Evolutionary conservation across 2,797 vertebrate species (phyloP), one percentile per base, ranked within the genome.

Genomic region (Onychomys torridus): DNA sequence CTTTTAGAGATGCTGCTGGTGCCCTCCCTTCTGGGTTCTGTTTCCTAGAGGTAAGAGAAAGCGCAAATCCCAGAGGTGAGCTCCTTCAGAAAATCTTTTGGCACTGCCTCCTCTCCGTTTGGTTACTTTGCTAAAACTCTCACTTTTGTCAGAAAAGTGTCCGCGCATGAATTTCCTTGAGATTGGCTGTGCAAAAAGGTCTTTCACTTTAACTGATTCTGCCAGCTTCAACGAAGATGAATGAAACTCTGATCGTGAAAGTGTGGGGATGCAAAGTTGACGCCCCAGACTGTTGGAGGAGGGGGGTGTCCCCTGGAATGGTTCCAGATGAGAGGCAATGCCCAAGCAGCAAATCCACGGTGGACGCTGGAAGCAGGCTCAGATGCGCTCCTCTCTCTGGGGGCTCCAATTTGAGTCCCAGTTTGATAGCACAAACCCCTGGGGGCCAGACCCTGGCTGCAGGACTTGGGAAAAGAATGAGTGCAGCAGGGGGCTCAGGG

Each of bases 61-160:
- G 78, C 65, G 69, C 59, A 71, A 82, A 59, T 9, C 61, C 40
- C 3, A 1, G n/a, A 88, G 81, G 49, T 46, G 85, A 92, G 85
- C 27, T 76, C 76, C 4, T 59, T 37, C 1, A 55, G n/a, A 69
- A 5, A 75, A 32, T 78, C 12, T 52, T 93, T 71, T 46, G 78
- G 94, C 52, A 29, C 25, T 37, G 55, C 71, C 67, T 78, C 65
- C 55, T 2, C 46, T 90, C 0, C 32, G 40, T 95, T 95, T 75
- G 73, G 55, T 93, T 93, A 96, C 92, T 97, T 96, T 97, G 63
- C 11, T 25, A 94, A 97, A 97, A 97, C 81, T 96, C 86, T 95
- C 90, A 96, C 90, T 95, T 97, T 65, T 96, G 61, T 95, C 43
- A 92, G 89, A 83, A 94, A 96, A 97, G 95, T 96, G 95, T 86